These are phyloP conservation scores for Agrochola lychnidis DNA, from an alignment of 2,888 invertebrate genomes.

Conservation along the genomic window DNA sequence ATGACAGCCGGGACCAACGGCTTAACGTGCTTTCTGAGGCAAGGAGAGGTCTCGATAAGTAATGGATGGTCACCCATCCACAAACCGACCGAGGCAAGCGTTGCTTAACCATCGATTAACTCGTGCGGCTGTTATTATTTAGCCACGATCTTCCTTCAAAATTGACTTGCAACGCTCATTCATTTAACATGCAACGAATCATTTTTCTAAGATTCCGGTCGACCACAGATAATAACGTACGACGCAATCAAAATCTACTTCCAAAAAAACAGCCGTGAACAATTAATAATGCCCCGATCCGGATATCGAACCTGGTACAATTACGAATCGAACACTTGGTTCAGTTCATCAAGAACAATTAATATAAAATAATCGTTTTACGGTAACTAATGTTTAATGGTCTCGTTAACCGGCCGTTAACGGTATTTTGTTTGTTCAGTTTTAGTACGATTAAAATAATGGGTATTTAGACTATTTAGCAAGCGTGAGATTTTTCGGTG, in stretches of 20 bases:
- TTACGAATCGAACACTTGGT: conserved; percentile 36
- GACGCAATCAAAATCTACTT: conserved; percentile 27
- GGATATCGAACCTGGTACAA: conserved; percentile 51
- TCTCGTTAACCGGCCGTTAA: conserved; percentile 33
- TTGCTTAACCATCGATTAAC: too few species aligned
- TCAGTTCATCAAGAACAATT: conserved; percentile 56
- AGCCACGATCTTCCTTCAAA: background rate
- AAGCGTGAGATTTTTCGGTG: conserved; percentile 18
- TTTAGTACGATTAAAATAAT: background rate
- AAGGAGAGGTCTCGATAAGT: too few species aligned
- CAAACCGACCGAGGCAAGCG: too few species aligned
- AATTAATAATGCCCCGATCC: conserved; percentile 47
- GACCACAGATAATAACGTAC: background rate
- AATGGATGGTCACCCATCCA: too few species aligned
- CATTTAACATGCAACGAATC: background rate
- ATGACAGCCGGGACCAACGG: too few species aligned
- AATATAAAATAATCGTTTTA: conserved; percentile 44
- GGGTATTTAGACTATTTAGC: background rate
- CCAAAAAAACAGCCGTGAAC: conserved; percentile 43
- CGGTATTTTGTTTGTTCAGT: conserved; percentile 41
- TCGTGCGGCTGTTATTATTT: too few species aligned
- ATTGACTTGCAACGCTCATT: conserved; percentile 16
- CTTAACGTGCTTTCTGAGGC: too few species aligned
- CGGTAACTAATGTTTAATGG: conserved; percentile 46
- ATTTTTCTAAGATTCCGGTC: conserved; percentile 5